These are phyloP conservation scores for Heliconius charithonia DNA, from an alignment of 2,888 invertebrate species.

Conservation along the genomic window DNA sequence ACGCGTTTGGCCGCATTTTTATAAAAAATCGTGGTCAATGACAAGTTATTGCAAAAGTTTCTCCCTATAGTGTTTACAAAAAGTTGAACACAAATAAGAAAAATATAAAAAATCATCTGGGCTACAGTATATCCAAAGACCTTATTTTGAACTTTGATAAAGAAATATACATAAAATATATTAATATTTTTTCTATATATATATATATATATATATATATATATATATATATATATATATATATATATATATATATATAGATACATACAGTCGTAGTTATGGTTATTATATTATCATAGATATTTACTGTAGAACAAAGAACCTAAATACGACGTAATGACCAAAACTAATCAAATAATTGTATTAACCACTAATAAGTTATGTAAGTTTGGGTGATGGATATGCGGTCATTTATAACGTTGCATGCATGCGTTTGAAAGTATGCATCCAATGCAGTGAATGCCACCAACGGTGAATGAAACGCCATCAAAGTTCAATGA, in stretches of 20 bases:
- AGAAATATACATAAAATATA: no score
- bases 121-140: not conserved
- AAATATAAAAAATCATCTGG: not conserved
- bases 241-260: no score
- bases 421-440: conserved; percentile 40
- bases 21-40: conserved; percentile 3
- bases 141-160: no score
- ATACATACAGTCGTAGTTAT: no score
- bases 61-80: not conserved
- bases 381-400: not conserved
- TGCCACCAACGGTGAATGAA: conserved; percentile 41
- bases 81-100: not conserved
- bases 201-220: no score
- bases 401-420: not conserved
- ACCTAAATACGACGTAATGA: not conserved
- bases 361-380: not conserved
- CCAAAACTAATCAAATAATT: not conserved
- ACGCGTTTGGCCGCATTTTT: conserved; percentile 11
- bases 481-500: conserved; percentile 42
- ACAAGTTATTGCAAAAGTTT: conserved; percentile 3
- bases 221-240: no score
- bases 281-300: no score
- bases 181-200: no score
- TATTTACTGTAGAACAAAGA: no score
- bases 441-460: conserved; percentile 39